Evolutionary conservation across 2,113 vertebrate genomes (phyloP).

Genomic region (Toxotes jaculatrix): DNA sequence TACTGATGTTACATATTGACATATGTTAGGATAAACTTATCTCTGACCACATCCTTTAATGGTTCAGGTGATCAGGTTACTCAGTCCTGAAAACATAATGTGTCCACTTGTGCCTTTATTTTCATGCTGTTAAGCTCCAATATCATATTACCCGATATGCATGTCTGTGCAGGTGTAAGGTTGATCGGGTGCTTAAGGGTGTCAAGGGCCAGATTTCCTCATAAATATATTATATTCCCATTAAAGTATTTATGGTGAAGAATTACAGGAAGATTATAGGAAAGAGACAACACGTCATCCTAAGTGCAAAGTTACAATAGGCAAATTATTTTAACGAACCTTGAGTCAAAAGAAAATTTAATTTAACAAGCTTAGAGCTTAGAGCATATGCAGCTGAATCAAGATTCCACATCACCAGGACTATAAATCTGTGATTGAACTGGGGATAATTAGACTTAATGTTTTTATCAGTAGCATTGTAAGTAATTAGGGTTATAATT

Average conservation of each 20-base stretch:
- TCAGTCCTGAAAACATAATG: neutral
- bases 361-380: constrained; percentile 1
- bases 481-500: neutral
- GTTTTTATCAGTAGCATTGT: neutral
- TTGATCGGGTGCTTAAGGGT: constrained; percentile 1
- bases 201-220: constrained; percentile 10
- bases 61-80: constrained; percentile 28
- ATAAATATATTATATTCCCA: constrained; percentile 43
- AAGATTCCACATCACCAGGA: neutral
- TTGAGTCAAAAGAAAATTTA: neutral
- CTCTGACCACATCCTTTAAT: constrained; percentile 13
- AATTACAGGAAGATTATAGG: neutral
- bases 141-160: constrained; percentile 32
- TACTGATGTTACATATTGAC: constrained; percentile 1
- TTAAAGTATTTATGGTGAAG: constrained; percentile 20
- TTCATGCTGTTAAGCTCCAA: constrained; percentile 18
- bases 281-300: constrained; percentile 8
- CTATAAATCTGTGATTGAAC: neutral
- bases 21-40: constrained; percentile 19
- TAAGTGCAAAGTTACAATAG: constrained; percentile 24
- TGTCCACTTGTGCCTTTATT: constrained; percentile 32
- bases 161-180: constrained; percentile 5
- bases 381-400: neutral
- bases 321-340: constrained; percentile 6
- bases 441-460: neutral